phyloP scores from a whole-genome alignment of 2,888 invertebrate genomes.

The Drosophila lacicola region DNA sequence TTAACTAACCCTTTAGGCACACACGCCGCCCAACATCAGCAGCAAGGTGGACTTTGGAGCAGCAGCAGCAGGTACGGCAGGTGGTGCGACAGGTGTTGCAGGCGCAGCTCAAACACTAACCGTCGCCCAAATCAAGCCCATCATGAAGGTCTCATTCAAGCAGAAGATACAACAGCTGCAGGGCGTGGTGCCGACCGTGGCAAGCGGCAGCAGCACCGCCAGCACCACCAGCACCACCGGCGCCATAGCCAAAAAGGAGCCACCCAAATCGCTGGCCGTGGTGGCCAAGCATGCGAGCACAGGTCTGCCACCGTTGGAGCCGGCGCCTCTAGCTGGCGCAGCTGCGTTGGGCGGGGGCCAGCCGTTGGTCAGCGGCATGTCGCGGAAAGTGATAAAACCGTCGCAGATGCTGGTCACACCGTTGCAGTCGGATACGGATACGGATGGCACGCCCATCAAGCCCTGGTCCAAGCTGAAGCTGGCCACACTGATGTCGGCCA shows the following conservation, averaged over 20 bases:
- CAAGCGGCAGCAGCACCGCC: conserved; percentile 45
- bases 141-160: conserved; percentile 88
- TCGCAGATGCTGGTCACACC: conserved; percentile 62
- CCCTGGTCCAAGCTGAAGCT: conserved; percentile 93
- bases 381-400: conserved; percentile 75
- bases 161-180: conserved; percentile 88
- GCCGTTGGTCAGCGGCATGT: conserved; percentile 75
- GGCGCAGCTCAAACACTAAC: conserved; percentile 44
- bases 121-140: conserved; percentile 75
- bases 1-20: conserved; percentile 40
- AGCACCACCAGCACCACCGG: conserved; percentile 42
- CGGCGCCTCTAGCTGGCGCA: background rate
- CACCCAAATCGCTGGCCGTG: conserved; percentile 74
- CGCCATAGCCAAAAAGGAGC: conserved; percentile 84
- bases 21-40: conserved; percentile 61
- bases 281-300: conserved; percentile 55
- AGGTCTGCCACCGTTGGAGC: conserved; percentile 12
- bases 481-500: conserved; percentile 86
- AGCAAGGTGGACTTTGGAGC: conserved; percentile 71
- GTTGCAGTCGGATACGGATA: conserved; percentile 82
- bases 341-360: conserved; percentile 8
- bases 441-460: conserved; percentile 85
- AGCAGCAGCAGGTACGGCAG: background rate
- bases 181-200: conserved; percentile 37
- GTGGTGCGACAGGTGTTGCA: conserved; percentile 5